Evolutionary conservation across 2,888 invertebrate species (phyloP).

Genomic region (Catocala fraxini): DNA sequence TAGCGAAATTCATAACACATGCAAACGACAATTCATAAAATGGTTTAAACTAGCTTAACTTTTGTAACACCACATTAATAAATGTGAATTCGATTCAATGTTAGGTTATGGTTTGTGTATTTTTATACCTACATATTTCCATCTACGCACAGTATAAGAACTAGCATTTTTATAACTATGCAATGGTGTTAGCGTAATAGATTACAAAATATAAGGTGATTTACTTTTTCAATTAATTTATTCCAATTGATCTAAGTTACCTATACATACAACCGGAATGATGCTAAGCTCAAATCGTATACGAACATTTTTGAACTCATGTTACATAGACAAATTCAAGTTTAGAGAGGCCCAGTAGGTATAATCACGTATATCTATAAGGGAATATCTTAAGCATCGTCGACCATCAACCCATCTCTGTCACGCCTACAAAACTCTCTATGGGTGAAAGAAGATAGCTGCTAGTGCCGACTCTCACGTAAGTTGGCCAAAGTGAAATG

Average conservation of each 20-base stretch:
- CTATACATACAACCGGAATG: constrained; percentile 28
- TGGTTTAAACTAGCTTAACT: no score
- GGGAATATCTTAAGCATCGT: constrained; percentile 54
- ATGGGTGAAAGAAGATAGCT: constrained; percentile 62
- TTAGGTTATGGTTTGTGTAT: no score
- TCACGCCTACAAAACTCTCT: constrained; percentile 48
- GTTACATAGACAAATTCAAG: constrained; percentile 52
- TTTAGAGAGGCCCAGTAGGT: constrained; percentile 66
- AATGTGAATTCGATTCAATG: no score
- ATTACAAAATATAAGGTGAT: constrained; percentile 17
- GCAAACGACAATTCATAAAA: no score
- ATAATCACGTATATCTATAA: constrained; percentile 56
- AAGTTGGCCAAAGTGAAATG: constrained; percentile 88
- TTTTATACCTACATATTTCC: no score
- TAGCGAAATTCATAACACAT: no score
- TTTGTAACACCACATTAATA: no score
- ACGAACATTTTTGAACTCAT: constrained; percentile 40
- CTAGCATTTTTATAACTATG: constrained; percentile 14
- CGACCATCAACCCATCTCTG: constrained; percentile 51
- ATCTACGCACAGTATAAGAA: no score
- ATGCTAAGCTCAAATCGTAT: constrained; percentile 30
- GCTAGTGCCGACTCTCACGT: constrained; percentile 68
- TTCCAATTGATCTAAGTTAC: constrained; percentile 10
- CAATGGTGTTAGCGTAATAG: constrained; percentile 8
- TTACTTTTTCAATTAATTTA: constrained; percentile 16